A percentile compares a stretch with the other conserved stretches of the same genome.
Evolutionary conservation across 1,140 invertebrate genomes (phyloP).

Genomic region (Mactra quadrangularis): DNA sequence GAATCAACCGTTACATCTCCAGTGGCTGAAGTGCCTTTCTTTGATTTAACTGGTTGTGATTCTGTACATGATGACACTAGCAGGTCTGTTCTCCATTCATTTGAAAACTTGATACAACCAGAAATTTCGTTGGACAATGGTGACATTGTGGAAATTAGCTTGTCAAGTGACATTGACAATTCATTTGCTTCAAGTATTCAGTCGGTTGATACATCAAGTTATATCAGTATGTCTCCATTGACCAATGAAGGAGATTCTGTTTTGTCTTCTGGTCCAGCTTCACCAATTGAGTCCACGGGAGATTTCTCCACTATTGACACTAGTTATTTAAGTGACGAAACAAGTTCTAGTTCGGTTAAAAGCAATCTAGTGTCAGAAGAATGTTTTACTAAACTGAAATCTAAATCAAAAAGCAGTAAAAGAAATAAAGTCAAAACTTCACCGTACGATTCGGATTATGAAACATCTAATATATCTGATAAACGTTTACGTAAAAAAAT

Average conservation of each 20-base stretch:
- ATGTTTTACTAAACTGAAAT: conserved; percentile 53
- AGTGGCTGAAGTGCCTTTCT: conserved; percentile 27
- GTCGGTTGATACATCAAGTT: not conserved
- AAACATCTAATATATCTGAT: not conserved
- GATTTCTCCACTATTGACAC: conserved; percentile 30
- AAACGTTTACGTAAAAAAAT: conserved; percentile 91
- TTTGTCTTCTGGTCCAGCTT: conserved; percentile 24
- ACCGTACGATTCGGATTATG: conserved; percentile 37
- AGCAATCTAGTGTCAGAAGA: conserved; percentile 42
- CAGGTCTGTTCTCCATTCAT: conserved; percentile 4
- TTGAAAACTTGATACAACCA: conserved; percentile 46
- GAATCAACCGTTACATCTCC: not conserved
- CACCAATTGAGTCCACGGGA: not conserved
- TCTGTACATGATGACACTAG: not conserved
- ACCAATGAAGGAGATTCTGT: conserved; percentile 3
- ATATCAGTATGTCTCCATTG: not conserved
- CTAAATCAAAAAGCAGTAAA: conserved; percentile 8
- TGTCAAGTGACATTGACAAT: not conserved
- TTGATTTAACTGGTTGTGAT: conserved; percentile 34
- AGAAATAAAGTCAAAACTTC: not conserved
- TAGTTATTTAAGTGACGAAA: conserved; percentile 30
- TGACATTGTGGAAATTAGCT: conserved; percentile 39
- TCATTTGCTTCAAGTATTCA: not conserved
- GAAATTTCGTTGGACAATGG: conserved; percentile 44
- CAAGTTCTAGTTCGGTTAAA: conserved; percentile 30